Evolutionary conservation across 2,888 invertebrate genomes (phyloP).

Genomic region (Lordiphosa andalusiaca): DNA sequence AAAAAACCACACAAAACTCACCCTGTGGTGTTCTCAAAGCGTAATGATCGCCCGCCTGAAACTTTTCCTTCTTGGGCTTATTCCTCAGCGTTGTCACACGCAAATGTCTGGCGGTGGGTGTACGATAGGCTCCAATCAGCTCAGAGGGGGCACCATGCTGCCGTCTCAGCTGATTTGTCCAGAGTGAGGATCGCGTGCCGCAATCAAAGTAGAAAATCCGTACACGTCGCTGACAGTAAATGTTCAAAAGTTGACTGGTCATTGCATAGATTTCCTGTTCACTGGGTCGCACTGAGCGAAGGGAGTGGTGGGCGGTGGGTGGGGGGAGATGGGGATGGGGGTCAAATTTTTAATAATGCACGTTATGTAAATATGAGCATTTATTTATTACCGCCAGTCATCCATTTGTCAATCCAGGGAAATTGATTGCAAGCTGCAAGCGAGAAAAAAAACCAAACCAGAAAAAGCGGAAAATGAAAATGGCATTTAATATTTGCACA

Average conservation of each 20-base stretch:
- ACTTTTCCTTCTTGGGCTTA: constrained; percentile 45
- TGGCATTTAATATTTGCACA: constrained; percentile 66
- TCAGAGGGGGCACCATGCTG: constrained; percentile 75
- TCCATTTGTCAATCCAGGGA: constrained; percentile 74
- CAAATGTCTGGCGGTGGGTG: constrained; percentile 62
- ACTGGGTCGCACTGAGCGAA: constrained; percentile 66
- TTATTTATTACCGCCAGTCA: constrained; percentile 69
- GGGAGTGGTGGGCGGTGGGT: neutral
- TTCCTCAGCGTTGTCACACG: constrained; percentile 56
- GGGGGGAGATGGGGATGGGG: neutral
- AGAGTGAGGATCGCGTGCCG: constrained; percentile 73
- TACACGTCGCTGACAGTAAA: constrained; percentile 75
- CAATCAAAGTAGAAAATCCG: constrained; percentile 74
- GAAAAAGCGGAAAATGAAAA: constrained; percentile 48
- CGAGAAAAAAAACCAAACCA: constrained; percentile 29
- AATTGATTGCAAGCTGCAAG: constrained; percentile 73
- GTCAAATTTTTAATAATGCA: constrained; percentile 64
- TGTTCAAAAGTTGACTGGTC: constrained; percentile 72
- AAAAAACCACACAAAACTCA: constrained; percentile 18
- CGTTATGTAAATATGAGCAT: constrained; percentile 54
- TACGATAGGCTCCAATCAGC: constrained; percentile 71
- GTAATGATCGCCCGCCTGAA: constrained; percentile 77
- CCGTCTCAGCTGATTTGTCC: constrained; percentile 69
- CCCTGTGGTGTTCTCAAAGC: constrained; percentile 76
- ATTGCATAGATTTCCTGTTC: constrained; percentile 74